Conservation (phyloP, 2,888 invertebrate genomes). For the Drosophila fulvimacula region DNA sequence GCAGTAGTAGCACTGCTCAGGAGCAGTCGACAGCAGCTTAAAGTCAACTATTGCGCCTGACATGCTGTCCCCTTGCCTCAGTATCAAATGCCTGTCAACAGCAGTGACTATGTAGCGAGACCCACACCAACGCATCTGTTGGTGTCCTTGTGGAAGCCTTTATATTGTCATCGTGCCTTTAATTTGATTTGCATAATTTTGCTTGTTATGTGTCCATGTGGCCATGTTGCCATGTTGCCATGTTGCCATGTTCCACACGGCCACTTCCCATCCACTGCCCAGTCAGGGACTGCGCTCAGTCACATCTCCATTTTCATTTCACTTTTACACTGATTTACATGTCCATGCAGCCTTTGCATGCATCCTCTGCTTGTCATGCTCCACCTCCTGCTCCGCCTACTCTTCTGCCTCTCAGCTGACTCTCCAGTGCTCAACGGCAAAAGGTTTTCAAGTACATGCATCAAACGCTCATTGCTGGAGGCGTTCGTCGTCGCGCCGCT, state of each 20-base stretch:
- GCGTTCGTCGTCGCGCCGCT: constrained; percentile 31
- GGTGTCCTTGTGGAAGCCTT: constrained; percentile 65
- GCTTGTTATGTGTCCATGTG: constrained; percentile 51
- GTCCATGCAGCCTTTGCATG: constrained; percentile 47
- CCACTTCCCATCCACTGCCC: constrained; percentile 5
- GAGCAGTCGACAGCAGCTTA: constrained; percentile 32
- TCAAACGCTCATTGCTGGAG: constrained; percentile 68
- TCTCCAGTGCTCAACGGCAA: constrained; percentile 42
- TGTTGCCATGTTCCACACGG: background rate
- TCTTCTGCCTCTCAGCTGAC: constrained; percentile 60
- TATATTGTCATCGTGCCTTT: constrained; percentile 77
- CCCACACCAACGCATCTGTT: constrained; percentile 5
- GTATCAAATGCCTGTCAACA: constrained; percentile 25
- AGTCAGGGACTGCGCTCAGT: constrained; percentile 16
- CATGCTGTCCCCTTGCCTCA: constrained; percentile 24
- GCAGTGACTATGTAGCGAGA: constrained; percentile 11
- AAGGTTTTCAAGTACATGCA: constrained; percentile 70
- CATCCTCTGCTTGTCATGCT: constrained; percentile 54
- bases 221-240: constrained; percentile 11
- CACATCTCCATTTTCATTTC: constrained; percentile 45
- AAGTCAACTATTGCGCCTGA: constrained; percentile 38
- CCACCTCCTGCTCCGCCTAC: background rate
- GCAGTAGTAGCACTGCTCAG: background rate
- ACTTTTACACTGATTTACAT: constrained; percentile 55
- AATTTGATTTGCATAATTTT: constrained; percentile 83